A percentile compares a stretch with the other conserved stretches of the same genome.
phyloP scores from a whole-genome alignment of 2,113 vertebrate genomes.

The Octodon degus region DNA sequence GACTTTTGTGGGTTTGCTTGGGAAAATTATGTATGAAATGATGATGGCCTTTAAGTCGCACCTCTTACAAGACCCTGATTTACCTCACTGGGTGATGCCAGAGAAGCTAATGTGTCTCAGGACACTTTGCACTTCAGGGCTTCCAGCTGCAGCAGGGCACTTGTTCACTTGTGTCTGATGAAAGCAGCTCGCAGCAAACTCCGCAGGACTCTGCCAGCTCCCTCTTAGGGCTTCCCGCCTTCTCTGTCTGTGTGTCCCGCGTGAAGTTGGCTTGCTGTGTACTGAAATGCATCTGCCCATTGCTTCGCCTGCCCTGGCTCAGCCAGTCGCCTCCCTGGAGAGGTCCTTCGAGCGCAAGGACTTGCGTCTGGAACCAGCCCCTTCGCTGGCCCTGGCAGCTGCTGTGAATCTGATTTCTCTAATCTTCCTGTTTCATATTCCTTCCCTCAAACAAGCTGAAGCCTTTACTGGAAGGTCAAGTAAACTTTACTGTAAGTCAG shows the following conservation, averaged over 20 bases:
- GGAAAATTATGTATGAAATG: constrained; percentile 2
- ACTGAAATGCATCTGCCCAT: neutral
- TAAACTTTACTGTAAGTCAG: constrained; percentile 68
- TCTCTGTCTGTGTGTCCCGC: neutral
- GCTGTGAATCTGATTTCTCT: constrained; percentile 70
- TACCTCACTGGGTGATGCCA: neutral
- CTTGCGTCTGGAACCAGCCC: constrained; percentile 56
- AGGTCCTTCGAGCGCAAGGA: constrained; percentile 28
- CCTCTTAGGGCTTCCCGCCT: neutral
- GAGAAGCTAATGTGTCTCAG: neutral
- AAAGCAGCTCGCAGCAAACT: neutral
- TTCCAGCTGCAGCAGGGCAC: neutral
- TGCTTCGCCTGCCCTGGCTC: neutral
- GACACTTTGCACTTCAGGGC: neutral
- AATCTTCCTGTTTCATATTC: constrained; percentile 69
- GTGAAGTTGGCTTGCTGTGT: neutral
- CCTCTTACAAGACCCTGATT: neutral
- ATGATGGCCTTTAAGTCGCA: neutral
- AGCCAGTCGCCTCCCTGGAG: constrained; percentile 29
- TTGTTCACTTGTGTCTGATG: neutral
- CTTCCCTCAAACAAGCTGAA: constrained; percentile 49
- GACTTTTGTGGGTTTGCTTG: neutral
- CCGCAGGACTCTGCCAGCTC: neutral
- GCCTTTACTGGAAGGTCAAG: constrained; percentile 72
- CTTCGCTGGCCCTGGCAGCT: constrained; percentile 64